Evolutionary conservation across 1,140 invertebrate species (phyloP).

Genomic region (Luehdorfia chinensis): DNA sequence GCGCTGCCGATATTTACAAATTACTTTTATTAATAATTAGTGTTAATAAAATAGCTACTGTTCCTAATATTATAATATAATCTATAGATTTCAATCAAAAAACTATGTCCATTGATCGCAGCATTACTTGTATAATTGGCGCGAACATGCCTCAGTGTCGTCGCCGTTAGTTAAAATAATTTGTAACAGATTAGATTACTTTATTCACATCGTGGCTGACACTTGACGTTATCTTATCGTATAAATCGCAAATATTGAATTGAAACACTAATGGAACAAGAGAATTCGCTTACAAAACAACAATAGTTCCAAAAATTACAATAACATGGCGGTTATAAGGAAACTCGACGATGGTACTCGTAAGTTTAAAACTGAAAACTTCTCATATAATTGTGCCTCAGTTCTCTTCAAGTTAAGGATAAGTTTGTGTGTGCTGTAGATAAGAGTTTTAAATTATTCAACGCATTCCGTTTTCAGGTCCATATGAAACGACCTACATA

Average conservation of each 20-base stretch:
- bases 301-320: conserved; percentile 22
- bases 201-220: conserved; percentile 32
- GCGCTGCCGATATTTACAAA: too few species aligned
- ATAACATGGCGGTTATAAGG: not conserved
- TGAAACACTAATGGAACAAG: conserved; percentile 37
- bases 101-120: conserved; percentile 3
- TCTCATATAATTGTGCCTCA: too few species aligned
- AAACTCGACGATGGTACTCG: too few species aligned
- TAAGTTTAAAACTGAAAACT: too few species aligned
- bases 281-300: conserved; percentile 27
- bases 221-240: conserved; percentile 48
- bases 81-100: too few species aligned
- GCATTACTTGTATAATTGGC: conserved; percentile 4
- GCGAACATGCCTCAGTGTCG: conserved; percentile 10
- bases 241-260: conserved; percentile 41
- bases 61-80: too few species aligned
- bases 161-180: conserved; percentile 20
- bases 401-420: not conserved
- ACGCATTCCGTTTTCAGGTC: not conserved
- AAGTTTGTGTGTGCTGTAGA: not conserved
- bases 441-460: not conserved
- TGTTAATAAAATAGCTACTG: too few species aligned
- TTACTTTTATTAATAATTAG: too few species aligned
- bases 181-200: conserved; percentile 47
- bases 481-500: too few species aligned